Conservation (phyloP, 2,797 vertebrate species). For the Eupleurogrammus muticus region DNA sequence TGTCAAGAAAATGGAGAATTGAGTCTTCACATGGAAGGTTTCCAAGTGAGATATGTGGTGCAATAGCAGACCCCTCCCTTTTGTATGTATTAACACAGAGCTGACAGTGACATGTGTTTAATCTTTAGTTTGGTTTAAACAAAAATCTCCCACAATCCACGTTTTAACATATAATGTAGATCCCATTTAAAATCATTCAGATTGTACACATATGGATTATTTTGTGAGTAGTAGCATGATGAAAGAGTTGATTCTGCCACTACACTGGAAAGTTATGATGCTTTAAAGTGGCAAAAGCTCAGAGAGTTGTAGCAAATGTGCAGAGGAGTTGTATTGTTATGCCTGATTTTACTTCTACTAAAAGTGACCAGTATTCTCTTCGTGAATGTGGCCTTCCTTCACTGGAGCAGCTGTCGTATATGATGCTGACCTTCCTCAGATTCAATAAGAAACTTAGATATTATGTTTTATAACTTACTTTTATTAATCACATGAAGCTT, state of each 20-base stretch:
- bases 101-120: neutral
- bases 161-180: conserved; percentile 20
- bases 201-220: conserved; percentile 20
- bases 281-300: conserved; percentile 6
- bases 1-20: conserved; percentile 28
- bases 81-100: conserved; percentile 26
- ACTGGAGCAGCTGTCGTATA: conserved; percentile 1
- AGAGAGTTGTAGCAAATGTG: neutral
- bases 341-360: neutral
- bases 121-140: conserved; percentile 20
- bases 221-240: conserved; percentile 24
- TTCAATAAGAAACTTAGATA: neutral
- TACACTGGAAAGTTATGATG: conserved; percentile 7
- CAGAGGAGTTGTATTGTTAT: too few relatives aligned
- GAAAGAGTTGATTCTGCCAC: conserved; percentile 26
- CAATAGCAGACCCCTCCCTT: neutral
- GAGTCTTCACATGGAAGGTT: conserved; percentile 10
- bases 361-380: neutral
- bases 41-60: conserved; percentile 8
- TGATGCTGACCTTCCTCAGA: neutral
- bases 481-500: neutral
- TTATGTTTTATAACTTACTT: neutral
- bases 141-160: conserved; percentile 27
- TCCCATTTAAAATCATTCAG: conserved; percentile 22
- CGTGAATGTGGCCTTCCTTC: neutral